Percentiles rank a stretch among this genome's conserved stretches.
Evolutionary conservation across 2,888 invertebrate genomes (phyloP).

Genomic region (Scrobipalpa costella): DNA sequence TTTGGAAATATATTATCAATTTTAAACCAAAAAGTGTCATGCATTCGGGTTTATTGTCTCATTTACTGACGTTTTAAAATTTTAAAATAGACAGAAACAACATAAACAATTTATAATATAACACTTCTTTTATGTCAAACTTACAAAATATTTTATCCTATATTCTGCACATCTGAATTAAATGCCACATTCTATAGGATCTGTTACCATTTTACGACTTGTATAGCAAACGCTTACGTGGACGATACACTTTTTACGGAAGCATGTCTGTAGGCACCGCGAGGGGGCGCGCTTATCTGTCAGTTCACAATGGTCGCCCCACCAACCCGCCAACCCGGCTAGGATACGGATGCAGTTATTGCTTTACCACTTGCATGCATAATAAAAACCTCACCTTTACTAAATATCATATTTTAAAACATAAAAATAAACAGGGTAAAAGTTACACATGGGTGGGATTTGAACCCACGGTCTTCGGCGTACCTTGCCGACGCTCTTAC

Average conservation of each 20-base stretch:
- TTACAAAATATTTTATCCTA: neutral
- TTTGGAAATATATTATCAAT: neutral
- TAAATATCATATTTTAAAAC: too few relatives aligned
- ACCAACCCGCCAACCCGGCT: neutral
- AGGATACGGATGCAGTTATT: slow-evolving; percentile 19
- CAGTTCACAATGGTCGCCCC: neutral
- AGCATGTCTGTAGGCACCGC: neutral
- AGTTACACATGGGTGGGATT: too few relatives aligned
- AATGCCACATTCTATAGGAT: too few relatives aligned
- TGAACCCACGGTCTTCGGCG: too few relatives aligned
- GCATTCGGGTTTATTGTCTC: neutral
- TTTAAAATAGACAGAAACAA: neutral
- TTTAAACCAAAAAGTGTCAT: neutral
- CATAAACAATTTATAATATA: neutral
- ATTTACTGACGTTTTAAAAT: too few relatives aligned
- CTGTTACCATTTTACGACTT: neutral
- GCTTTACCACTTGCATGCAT: slow-evolving; percentile 6
- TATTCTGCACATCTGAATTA: neutral
- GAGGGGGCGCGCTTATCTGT: slow-evolving; percentile 12
- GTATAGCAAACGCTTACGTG: neutral
- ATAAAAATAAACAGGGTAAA: too few relatives aligned
- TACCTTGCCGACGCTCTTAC: too few relatives aligned
- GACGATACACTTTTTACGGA: neutral
- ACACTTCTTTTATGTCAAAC: too few relatives aligned
- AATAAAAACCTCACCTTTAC: neutral